Conservation (phyloP, 2,113 vertebrate genomes). For the Argyrosomus japonicus region DNA sequence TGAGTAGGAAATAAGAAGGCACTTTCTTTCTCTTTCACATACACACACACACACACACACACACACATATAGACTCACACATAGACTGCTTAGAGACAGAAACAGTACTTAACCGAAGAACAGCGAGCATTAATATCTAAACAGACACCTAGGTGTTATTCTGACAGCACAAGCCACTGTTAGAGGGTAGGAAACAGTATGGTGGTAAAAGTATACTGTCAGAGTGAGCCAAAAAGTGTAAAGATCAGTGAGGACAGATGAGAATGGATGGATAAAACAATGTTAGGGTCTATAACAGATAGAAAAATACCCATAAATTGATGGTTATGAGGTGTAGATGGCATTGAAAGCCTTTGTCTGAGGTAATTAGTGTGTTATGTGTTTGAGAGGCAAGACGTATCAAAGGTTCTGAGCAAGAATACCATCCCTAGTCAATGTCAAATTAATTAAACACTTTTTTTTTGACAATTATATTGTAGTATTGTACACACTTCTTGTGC, state of each 20-base stretch:
- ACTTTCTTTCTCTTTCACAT: slow-evolving; percentile 21
- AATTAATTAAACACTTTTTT: slow-evolving; percentile 9
- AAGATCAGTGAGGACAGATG: slow-evolving; percentile 16
- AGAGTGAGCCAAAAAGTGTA: slow-evolving; percentile 14
- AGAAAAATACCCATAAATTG: neutral
- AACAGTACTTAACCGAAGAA: slow-evolving; percentile 70
- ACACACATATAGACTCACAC: slow-evolving; percentile 21
- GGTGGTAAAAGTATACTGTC: neutral
- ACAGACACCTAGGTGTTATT: neutral
- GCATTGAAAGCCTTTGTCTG: slow-evolving; percentile 9
- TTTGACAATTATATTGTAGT: neutral
- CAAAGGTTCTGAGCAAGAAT: neutral
- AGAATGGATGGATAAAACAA: slow-evolving; percentile 10
- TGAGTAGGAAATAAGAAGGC: slow-evolving; percentile 60
- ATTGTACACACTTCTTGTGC: slow-evolving; percentile 12
- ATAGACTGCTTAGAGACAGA: slow-evolving; percentile 84
- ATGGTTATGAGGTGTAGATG: neutral
- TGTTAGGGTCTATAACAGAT: slow-evolving; percentile 1
- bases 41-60: neutral
- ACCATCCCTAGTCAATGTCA: neutral
- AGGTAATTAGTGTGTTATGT: slow-evolving; percentile 57
- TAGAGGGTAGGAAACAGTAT: neutral
- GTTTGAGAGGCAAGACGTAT: slow-evolving; percentile 16
- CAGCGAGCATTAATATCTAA: slow-evolving; percentile 56
- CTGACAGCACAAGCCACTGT: slow-evolving; percentile 17